Base-by-base conservation (phyloP, 2,113 vertebrate species). In the Pseudorhombus dupliciocellatus region DNA sequence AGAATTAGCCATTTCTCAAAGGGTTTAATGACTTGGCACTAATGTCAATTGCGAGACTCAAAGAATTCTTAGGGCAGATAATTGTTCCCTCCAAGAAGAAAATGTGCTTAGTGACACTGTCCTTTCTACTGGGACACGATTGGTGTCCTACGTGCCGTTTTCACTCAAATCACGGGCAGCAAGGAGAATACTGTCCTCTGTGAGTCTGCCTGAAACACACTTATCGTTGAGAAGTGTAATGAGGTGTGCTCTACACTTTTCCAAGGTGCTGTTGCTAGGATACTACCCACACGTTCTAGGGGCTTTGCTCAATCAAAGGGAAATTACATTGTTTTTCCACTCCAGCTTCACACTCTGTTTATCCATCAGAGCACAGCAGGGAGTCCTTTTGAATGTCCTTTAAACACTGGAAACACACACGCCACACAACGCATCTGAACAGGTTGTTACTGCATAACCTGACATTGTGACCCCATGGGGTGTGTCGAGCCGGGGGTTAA, bases 231-330 rank as follows among this genome's bases (percentile, higher is more conserved):
- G 46, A 82, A 50, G 22, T 74, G 70, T 74, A 90, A 53, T 72
- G 79, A 87, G 77, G 61, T 79, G 51, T 75, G 75, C 44, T n/a
- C 37, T 62, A 28, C 70, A 12, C 56, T 70, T 76, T 26, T 65
- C 51, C 58, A 67, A 78, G 71, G 77, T 77, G 65, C 62, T 64
- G 88, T 90, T 90, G 87, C 88, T 87, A 89, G 81, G 86, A 87
- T 85, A 90, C 89, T 30, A 46, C 42, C 14, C 42, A 30, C 65
- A 60, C 4, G 44, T 52, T 75, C 57, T 14, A 7, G 66, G 80
- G 79, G 51, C 68, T 70, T 64, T 48, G 75, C 53, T 87, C 71
- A 88, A 87, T 87, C 70, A 89, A 80, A 67, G 75, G 72, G 75
- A 66, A 85, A 79, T 72, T n/a, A 65, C 55, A 68, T 69, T 83